Conservation (phyloP, 2,113 vertebrate genomes). For the Megaceryle maxima region DNA sequence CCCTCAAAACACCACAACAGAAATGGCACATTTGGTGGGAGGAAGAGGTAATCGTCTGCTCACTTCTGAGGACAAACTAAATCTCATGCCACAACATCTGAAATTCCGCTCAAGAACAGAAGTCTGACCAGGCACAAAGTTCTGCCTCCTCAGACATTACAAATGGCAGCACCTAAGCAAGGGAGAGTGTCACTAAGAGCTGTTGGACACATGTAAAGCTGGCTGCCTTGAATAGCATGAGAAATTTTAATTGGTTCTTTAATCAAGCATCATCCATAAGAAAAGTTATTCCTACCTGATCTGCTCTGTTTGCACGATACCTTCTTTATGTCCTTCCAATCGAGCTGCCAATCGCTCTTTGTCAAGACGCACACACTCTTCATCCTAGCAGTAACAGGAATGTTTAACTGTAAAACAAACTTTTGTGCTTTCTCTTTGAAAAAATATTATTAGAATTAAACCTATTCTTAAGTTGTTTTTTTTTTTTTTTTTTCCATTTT, state of each 20-base stretch:
- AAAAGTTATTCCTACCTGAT: conserved; percentile 83
- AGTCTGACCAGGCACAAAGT: neutral
- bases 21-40: neutral
- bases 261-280: neutral
- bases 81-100: neutral
- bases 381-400: conserved; percentile 82
- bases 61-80: neutral
- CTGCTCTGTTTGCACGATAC: conserved; percentile 97
- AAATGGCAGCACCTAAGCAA: neutral
- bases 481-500: neutral
- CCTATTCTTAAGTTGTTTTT: neutral
- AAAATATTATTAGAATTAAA: neutral
- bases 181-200: neutral
- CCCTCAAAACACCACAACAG: too few species aligned
- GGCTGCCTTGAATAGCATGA: neutral
- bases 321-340: conserved; percentile 97
- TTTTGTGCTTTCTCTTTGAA: neutral
- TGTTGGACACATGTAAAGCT: neutral
- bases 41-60: neutral
- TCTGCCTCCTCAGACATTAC: neutral
- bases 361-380: conserved; percentile 95
- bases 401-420: fast-evolving
- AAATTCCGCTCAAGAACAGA: neutral
- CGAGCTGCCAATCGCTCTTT: conserved; percentile 99
- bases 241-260: neutral